Percentiles rank a stretch among this genome's conserved stretches.
Evolutionary conservation across 2,113 vertebrate species (phyloP).

Genomic region (Vulpes lagopus): DNA sequence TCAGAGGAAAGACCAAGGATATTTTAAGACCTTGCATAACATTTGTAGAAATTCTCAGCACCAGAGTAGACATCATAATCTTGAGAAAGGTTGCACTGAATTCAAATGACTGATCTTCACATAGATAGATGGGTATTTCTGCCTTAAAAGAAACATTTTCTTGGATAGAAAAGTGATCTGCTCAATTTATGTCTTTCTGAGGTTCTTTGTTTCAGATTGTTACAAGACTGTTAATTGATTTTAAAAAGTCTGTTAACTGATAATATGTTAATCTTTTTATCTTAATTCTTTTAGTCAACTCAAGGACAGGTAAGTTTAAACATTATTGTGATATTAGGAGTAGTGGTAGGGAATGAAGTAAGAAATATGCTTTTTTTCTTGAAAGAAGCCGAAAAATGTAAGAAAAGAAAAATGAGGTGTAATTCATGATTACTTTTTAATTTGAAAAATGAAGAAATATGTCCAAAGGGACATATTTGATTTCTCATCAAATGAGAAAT

Average conservation of each 20-base stretch:
- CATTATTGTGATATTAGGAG: not conserved
- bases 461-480: not conserved
- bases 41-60: constrained; percentile 60
- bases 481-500: not conserved
- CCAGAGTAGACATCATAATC: constrained; percentile 47
- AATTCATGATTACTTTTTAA: not conserved
- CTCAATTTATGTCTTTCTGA: not conserved
- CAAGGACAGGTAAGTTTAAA: constrained; percentile 3
- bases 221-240: not conserved
- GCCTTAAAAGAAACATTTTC: not conserved
- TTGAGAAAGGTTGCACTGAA: not conserved
- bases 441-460: constrained; percentile 3
- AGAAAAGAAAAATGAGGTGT: not conserved
- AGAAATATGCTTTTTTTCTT: not conserved
- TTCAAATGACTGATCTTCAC: not conserved
- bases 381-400: not conserved
- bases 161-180: not conserved
- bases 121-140: not conserved
- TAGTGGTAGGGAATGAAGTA: not conserved
- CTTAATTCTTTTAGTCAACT: not conserved
- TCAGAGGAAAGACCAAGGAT: constrained; percentile 68
- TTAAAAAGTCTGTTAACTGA: not conserved
- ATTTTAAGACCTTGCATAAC: constrained; percentile 71
- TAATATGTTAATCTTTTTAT: not conserved
- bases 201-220: not conserved